phyloP scores from a whole-genome alignment of 1,140 invertebrate species.

The Macrotrachela quadricornifera region DNA sequence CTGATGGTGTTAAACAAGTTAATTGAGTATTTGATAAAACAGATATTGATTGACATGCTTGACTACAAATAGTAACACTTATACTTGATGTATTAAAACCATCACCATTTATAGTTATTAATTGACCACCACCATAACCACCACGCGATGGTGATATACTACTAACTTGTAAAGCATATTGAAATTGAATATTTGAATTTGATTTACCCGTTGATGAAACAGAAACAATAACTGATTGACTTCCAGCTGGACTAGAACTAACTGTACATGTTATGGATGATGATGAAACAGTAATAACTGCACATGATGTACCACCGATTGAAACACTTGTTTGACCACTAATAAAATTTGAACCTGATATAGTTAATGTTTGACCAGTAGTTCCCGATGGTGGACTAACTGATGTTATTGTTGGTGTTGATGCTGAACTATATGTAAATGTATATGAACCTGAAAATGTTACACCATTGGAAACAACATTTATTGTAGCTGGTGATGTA shows the following conservation, averaged over 20 bases:
- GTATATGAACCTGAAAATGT: background rate
- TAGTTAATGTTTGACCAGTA: background rate
- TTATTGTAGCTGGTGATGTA: no score
- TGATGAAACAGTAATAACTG: constrained; percentile 2
- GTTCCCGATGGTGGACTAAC: constrained; percentile 8
- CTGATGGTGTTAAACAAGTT: constrained; percentile 4
- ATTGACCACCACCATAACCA: constrained; percentile 16
- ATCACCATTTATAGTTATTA: constrained; percentile 17
- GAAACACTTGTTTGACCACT: constrained; percentile 8
- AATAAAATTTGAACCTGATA: background rate
- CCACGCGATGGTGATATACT: constrained; percentile 14
- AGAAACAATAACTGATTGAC: constrained; percentile 1
- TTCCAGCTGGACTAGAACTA: constrained; percentile 6
- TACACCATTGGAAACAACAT: no score
- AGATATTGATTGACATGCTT: constrained; percentile 9
- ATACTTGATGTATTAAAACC: constrained; percentile 12
- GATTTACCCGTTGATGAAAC: constrained; percentile 3
- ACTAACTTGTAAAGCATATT: constrained; percentile 1
- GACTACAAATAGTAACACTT: constrained; percentile 11
- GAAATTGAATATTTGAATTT: no score
- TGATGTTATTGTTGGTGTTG: constrained; percentile 14
- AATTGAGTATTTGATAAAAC: constrained; percentile 9
- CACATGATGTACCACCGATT: constrained; percentile 10
- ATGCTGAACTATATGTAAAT: constrained; percentile 14
- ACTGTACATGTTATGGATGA: constrained; percentile 10